Base-by-base conservation (phyloP, 2,113 vertebrate genomes). In the Cololabis saira region DNA sequence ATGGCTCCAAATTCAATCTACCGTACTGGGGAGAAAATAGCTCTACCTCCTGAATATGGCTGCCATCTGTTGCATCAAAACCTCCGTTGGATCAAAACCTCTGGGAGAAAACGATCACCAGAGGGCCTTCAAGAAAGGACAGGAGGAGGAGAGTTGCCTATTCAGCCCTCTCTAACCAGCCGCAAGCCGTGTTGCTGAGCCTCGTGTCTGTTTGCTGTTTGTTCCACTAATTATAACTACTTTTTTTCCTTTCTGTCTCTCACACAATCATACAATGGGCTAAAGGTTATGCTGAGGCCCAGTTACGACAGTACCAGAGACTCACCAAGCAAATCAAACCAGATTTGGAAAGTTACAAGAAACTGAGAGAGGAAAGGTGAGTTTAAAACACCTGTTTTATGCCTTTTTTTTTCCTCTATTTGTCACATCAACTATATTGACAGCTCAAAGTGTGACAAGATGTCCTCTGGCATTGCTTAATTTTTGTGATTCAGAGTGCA, bases 301-400 rank as follows among this genome's bases (percentile, higher is more conserved):
- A 99, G 69, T 89, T 98, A 59, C 92, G 98, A 18, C 97, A 99
- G 82, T 99, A 99, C 90, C 98, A 97, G 82, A 77, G 98, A 42
- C 87, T 99, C 77, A 97, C 96, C 1, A 96, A 85, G 85, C 98
- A 99, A 91, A 98, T 99, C 90, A 94, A 90, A 78, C 98, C 97
- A 1, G 95, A 99, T 90, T 90, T 98, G 93, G 94, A 96, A 48
- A 63, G 89, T 16, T 99, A 99, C 0, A 93, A 95, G 85, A 93
- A 68, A 68, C 92, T 95, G 70, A 93, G 93, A 48, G 94, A 96
- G 53, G 93, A 95, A 56, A 92, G 91, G 97, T 98, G 53, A 94
- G 95, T 51, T 14, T n/a, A n/a, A 8, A 47, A 8, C 30, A 7
- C 33, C 33, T 37, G 33, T 11, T 11, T 11, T 37, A 11, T 37